These are phyloP conservation scores for Phortica variegata DNA, from an alignment of 1,140 invertebrate genomes.

Conservation along the genomic window DNA sequence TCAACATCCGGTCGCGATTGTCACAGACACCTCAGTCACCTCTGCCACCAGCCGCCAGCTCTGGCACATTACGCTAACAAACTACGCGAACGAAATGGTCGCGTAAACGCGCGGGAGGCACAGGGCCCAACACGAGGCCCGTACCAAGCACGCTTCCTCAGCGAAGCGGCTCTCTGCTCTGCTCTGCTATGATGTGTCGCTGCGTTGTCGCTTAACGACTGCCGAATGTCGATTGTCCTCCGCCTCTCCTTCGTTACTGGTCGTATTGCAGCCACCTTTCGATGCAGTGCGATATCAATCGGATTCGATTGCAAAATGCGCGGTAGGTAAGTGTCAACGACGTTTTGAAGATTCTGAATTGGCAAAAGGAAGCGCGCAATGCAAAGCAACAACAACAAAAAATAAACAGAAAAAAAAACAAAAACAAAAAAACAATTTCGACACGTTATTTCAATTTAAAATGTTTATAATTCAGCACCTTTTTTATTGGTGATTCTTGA, in stretches of 20 bases:
- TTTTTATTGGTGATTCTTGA: conserved; percentile 9
- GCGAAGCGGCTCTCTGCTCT: conserved; percentile 26
- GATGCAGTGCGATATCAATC: conserved; percentile 44
- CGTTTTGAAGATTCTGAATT: conserved; percentile 43
- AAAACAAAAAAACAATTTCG: conserved; percentile 25
- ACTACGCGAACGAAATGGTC: conserved; percentile 7
- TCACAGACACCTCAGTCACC: conserved; percentile 52
- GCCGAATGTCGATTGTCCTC: too few species aligned
- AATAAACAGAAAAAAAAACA: conserved; percentile 6
- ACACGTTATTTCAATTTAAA: conserved; percentile 55
- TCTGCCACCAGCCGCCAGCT: too few species aligned
- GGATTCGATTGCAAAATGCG: conserved; percentile 53
- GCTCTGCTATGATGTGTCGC: conserved; percentile 18
- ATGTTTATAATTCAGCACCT: conserved; percentile 53
- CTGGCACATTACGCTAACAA: conserved; percentile 19
- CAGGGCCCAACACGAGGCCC: conserved; percentile 23
- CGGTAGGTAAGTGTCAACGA: conserved; percentile 54
- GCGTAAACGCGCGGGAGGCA: conserved; percentile 6
- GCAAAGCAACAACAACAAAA: conserved; percentile 31
- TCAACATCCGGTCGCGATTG: conserved; percentile 54
- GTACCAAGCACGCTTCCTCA: conserved; percentile 42
- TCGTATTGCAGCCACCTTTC: not conserved
- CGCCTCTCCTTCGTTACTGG: too few species aligned
- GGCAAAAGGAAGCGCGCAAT: too few species aligned
- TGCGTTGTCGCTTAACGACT: conserved; percentile 25